These are phyloP conservation scores for Drosophila neutralis DNA, from an alignment of 2,888 invertebrate species.

Conservation along the genomic window DNA sequence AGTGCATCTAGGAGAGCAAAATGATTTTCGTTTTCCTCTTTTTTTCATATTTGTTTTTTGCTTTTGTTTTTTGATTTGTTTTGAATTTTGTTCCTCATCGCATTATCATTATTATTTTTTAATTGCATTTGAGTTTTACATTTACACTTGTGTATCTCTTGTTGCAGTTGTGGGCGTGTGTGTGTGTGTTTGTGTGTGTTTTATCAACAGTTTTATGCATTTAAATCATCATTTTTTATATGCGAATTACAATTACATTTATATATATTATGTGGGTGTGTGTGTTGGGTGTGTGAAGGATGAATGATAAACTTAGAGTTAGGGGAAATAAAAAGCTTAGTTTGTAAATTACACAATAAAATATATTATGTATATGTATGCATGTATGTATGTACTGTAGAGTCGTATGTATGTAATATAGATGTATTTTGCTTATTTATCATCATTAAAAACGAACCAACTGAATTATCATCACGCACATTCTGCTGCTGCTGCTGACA, in stretches of 20 bases:
- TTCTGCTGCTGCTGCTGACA: conserved; percentile 53
- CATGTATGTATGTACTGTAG: conserved; percentile 45
- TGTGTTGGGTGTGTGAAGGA: conserved; percentile 32
- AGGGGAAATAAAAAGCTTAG: conserved; percentile 66
- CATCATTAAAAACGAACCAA: conserved; percentile 62
- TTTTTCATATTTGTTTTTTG: conserved; percentile 22
- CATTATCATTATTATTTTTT: conserved; percentile 41
- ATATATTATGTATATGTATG: conserved; percentile 40
- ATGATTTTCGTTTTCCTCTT: conserved; percentile 66
- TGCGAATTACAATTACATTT: conserved; percentile 61
- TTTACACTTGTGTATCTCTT: conserved; percentile 45
- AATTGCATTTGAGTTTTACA: conserved; percentile 38
- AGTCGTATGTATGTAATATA: conserved; percentile 42
- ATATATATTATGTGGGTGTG: conserved; percentile 61
- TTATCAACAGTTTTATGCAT: conserved; percentile 73
- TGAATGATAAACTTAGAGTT: conserved; percentile 69
- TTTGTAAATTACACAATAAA: conserved; percentile 71
- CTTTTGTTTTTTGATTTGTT: conserved; percentile 34
- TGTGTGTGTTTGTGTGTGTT: conserved; percentile 38
- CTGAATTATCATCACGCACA: conserved; percentile 55
- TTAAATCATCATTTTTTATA: conserved; percentile 63
- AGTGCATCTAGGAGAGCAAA: conserved; percentile 84
- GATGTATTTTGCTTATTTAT: conserved; percentile 47
- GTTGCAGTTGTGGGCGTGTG: conserved; percentile 52
- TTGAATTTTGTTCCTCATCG: conserved; percentile 62